Percentiles rank a stretch among this genome's conserved stretches.
phyloP scores from a whole-genome alignment of 2,113 vertebrate genomes.

The Callospermophilus lateralis region DNA sequence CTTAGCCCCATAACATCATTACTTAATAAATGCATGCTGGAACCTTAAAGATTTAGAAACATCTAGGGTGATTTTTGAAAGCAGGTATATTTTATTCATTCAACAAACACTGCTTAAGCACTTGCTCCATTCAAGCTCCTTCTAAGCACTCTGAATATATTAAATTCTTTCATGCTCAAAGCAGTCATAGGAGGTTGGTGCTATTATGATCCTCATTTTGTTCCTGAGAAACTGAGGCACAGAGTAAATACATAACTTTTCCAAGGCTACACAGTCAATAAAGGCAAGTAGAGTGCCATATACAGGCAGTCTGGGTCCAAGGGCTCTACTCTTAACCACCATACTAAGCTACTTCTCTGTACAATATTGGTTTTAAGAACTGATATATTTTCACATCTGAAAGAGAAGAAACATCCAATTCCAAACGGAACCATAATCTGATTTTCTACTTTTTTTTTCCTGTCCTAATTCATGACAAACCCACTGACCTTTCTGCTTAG shows the following conservation, averaged over 20 bases:
- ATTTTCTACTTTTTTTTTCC: neutral
- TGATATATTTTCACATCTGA: neutral
- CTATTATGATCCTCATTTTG: neutral
- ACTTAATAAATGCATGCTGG: slow-evolving; percentile 28
- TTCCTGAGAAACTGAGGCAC: slow-evolving; percentile 16
- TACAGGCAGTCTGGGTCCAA: neutral
- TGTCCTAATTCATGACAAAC: slow-evolving; percentile 38
- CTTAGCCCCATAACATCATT: neutral
- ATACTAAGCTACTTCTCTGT: neutral
- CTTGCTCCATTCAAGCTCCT: neutral
- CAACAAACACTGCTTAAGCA: slow-evolving; percentile 2
- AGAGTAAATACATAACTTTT: neutral
- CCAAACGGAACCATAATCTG: neutral
- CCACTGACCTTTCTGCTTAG: slow-evolving; percentile 25
- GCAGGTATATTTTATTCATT: slow-evolving; percentile 48
- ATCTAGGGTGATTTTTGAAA: slow-evolving; percentile 18
- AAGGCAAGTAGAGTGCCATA: neutral
- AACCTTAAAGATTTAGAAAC: slow-evolving; percentile 36
- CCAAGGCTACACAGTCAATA: neutral
- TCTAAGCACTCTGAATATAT: slow-evolving; percentile 5
- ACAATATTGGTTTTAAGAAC: neutral
- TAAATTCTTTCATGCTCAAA: slow-evolving; percentile 16
- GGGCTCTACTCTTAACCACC: neutral
- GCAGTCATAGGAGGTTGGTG: neutral
- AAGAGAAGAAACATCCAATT: neutral